Base-by-base conservation (phyloP, 2,113 vertebrate genomes). In the Tauraco erythrolophus region DNA sequence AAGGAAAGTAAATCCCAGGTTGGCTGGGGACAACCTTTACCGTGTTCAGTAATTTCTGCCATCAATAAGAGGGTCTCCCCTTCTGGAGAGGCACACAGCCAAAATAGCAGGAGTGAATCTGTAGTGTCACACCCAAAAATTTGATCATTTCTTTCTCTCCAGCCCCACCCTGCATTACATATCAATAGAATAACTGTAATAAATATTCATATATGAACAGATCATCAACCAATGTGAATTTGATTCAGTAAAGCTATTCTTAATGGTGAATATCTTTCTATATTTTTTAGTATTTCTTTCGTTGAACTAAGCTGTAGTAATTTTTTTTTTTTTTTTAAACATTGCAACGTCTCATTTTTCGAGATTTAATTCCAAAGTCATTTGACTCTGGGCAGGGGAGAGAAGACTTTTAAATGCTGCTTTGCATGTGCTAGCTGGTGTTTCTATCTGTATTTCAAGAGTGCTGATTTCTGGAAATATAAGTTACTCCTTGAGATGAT, bases 11-110 rank as follows among this genome's bases (percentile, higher is more conserved):
- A 89, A 43, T 5, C 31, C 70, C 56, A 46, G 28, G 10, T 14
- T 62, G 25, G 9, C 41, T 65, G 62, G 22, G n/a, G 53, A 24
- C 43, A 66, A 21, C 35, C 66, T 30, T 33, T 25, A 0, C 18
- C 13, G 0, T 7, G 2, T 28, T 54, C 37, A 62, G 57, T 35
- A 54, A 9, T 43, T 54, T 27, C 57, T 80, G 54, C n/a, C 19
- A 25, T 28, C n/a, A 50, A 0, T 15, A 13, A 24, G 8, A 58
- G 9, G 3, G 10, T 24, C 15, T 1, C 4, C 21, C 12, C 21
- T 60, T 75, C 69, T 50, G 54, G 58, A 60, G 33, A 72, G 43
- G 4, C 16, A 18, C 14, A 23, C 31, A 62, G 48, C 3, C 48
- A 87, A 50, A 84, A 60, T 0, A 35, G 24, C n/a, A 69, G 57